Evolutionary conservation across 1,140 invertebrate species (phyloP).

Genomic region (Saxidomus purpurata): DNA sequence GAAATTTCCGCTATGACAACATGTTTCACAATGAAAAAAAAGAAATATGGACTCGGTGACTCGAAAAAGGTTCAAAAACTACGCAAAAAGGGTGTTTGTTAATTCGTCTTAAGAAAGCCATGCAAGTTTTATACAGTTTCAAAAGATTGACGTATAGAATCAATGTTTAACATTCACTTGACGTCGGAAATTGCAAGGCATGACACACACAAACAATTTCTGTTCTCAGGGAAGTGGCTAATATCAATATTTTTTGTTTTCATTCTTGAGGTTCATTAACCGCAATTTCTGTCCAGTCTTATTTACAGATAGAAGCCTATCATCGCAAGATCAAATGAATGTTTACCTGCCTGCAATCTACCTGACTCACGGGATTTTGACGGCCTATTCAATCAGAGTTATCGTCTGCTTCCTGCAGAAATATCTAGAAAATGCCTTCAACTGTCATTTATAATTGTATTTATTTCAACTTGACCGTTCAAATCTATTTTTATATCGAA

Average conservation of each 20-base stretch:
- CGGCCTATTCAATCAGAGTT: background rate
- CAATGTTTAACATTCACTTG: too few relatives aligned
- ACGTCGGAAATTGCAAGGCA: too few relatives aligned
- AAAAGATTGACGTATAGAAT: too few relatives aligned
- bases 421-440: background rate
- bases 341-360: background rate
- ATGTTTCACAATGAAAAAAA: too few relatives aligned
- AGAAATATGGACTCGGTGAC: too few relatives aligned
- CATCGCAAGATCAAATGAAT: background rate
- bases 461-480: conserved; percentile 24
- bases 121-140: too few relatives aligned
- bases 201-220: too few relatives aligned
- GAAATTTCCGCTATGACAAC: too few relatives aligned
- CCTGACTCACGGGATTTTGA: background rate
- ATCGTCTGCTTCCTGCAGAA: background rate
- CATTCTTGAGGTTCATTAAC: conserved; percentile 2
- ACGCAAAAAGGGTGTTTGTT: too few relatives aligned
- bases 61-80: too few relatives aligned
- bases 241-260: background rate
- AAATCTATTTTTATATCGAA: conserved; percentile 6
- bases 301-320: conserved; percentile 9
- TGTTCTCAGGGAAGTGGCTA: background rate
- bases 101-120: too few relatives aligned
- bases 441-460: conserved; percentile 29
- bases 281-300: background rate